These are phyloP conservation scores for Halictus ligatus DNA, from an alignment of 2,888 invertebrate genomes.

Conservation along the genomic window DNA sequence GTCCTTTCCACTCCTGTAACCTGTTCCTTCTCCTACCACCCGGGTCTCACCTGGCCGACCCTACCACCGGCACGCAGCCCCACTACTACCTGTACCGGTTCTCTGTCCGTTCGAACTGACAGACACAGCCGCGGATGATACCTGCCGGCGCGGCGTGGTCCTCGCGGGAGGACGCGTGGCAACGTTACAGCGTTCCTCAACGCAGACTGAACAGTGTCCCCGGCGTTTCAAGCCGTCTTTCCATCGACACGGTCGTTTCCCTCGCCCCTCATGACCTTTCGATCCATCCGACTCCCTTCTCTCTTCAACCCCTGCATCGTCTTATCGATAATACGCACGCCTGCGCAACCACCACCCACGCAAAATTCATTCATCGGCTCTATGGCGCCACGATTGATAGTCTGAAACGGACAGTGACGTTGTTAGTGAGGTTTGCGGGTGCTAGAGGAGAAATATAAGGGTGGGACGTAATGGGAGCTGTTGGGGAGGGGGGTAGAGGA, in stretches of 20 bases:
- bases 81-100: slow-evolving; percentile 24
- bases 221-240: slow-evolving; percentile 57
- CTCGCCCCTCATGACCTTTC: slow-evolving; percentile 33
- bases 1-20: slow-evolving; percentile 12
- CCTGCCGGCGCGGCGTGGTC: slow-evolving; percentile 13
- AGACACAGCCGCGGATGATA: background rate
- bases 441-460: background rate
- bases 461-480: background rate
- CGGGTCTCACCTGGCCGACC: slow-evolving; percentile 16
- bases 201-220: slow-evolving; percentile 49
- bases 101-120: background rate
- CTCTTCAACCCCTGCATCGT: slow-evolving; percentile 33
- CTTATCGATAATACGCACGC: slow-evolving; percentile 71
- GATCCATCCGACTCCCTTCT: background rate
- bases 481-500: no score
- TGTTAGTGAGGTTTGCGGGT: background rate
- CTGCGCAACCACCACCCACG: slow-evolving; percentile 68
- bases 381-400: background rate
- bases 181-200: slow-evolving; percentile 12
- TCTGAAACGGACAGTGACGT: background rate
- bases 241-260: slow-evolving; percentile 20
- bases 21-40: slow-evolving; percentile 8
- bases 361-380: slow-evolving; percentile 6
- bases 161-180: slow-evolving; percentile 36
- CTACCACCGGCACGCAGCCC: background rate